These are phyloP conservation scores for Pelobates fuscus DNA, from an alignment of 2,113 vertebrate species.

Conservation along the genomic window DNA sequence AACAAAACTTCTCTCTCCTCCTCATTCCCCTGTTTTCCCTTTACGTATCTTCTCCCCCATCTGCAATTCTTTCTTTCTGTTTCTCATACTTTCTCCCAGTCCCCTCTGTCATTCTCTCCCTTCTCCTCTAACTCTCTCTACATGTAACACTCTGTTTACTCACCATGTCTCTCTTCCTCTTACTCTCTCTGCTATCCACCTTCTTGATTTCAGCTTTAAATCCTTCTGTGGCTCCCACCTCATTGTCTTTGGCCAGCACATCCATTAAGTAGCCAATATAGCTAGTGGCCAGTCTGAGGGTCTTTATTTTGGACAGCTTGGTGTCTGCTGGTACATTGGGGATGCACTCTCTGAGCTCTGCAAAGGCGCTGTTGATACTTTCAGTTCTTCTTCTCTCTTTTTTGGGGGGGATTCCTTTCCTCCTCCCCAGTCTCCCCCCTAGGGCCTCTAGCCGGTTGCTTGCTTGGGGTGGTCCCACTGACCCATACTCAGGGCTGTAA, in stretches of 20 bases:
- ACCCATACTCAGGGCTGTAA: conserved; percentile 59
- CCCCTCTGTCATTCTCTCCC: no score
- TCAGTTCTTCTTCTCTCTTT: conserved; percentile 89
- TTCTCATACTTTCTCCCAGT: background rate
- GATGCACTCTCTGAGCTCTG: conserved; percentile 85
- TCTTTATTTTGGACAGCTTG: conserved; percentile 89
- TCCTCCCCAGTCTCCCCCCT: conserved; percentile 74
- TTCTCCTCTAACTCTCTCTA: background rate
- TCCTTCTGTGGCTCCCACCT: conserved; percentile 81
- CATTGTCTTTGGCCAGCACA: conserved; percentile 87
- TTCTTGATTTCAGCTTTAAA: conserved; percentile 95
- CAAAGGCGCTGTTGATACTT: conserved; percentile 88
- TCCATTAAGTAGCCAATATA: conserved; percentile 91
- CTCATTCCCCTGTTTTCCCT: no score
- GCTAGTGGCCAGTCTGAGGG: conserved; percentile 83
- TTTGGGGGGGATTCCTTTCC: conserved; percentile 80
- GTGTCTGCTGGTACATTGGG: conserved; percentile 88
- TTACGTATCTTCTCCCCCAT: no score
- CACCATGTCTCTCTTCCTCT: conserved; percentile 88
- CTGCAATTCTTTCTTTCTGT: background rate
- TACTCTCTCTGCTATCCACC: conserved; percentile 81
- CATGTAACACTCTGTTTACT: conserved; percentile 53
- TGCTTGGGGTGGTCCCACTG: conserved; percentile 66
- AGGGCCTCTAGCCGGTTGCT: conserved; percentile 74
- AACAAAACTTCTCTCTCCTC: no score